phyloP scores from a whole-genome alignment of 2,888 invertebrate genomes.

The Melipona bicolor region DNA sequence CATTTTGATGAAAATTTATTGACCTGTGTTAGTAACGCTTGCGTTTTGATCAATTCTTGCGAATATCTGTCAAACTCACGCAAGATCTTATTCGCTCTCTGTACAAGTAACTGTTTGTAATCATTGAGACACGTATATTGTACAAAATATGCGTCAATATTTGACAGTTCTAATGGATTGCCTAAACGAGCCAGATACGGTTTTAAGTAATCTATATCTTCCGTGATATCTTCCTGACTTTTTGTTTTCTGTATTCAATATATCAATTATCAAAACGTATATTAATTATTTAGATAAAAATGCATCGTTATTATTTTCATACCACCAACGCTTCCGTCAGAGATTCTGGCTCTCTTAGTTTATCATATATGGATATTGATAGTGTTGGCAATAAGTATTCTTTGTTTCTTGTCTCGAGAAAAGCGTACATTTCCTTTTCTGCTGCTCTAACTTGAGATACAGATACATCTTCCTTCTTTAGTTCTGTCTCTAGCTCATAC shows the following conservation, averaged over 20 bases:
- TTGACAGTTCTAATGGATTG: conserved; percentile 84
- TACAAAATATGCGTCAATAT: conserved; percentile 84
- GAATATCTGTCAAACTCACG: conserved; percentile 87
- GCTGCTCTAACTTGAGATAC: conserved; percentile 86
- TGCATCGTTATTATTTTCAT: conserved; percentile 23
- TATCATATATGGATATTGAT: conserved; percentile 85
- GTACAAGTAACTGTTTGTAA: conserved; percentile 87
- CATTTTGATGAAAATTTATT: background rate
- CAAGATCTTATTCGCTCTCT: conserved; percentile 88
- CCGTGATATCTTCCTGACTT: conserved; percentile 87
- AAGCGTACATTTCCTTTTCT: conserved; percentile 84
- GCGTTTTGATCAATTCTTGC: conserved; percentile 85
- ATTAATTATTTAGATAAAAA: conserved; percentile 84
- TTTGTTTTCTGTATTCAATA: conserved; percentile 79
- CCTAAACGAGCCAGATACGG: conserved; percentile 88
- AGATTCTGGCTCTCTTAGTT: conserved; percentile 84
- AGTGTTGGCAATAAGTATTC: conserved; percentile 85
- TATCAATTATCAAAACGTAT: conserved; percentile 72
- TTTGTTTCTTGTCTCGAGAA: conserved; percentile 83
- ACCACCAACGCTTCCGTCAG: conserved; percentile 59
- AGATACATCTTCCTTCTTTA: conserved; percentile 87
- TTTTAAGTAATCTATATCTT: conserved; percentile 87
- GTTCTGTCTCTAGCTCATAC: conserved; percentile 87
- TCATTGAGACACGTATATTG: conserved; percentile 88
- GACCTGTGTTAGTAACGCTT: conserved; percentile 85